Conservation (phyloP, 2,113 vertebrate species). For the Eulemur rufifrons region DNA sequence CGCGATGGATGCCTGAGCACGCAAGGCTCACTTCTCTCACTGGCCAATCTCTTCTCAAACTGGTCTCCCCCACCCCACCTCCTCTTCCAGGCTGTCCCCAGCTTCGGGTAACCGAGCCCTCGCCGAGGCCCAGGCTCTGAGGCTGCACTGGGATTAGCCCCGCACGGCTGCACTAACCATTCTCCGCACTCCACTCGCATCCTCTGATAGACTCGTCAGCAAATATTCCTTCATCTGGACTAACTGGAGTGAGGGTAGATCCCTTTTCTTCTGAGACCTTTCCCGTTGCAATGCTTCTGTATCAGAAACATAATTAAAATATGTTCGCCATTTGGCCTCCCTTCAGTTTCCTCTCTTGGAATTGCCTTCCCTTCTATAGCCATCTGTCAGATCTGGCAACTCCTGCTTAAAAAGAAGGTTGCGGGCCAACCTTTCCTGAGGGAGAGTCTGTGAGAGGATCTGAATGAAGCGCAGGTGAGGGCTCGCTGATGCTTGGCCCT, state of each 20-base stretch:
- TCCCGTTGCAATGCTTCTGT: too few relatives aligned
- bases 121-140: background rate
- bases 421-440: background rate
- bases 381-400: background rate
- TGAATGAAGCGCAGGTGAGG: background rate
- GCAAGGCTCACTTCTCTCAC: background rate
- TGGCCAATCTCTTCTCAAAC: background rate
- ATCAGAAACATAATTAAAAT: background rate
- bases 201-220: background rate
- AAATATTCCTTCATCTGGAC: background rate
- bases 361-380: background rate
- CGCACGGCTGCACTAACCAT: rapidly evolving
- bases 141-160: rapidly evolving
- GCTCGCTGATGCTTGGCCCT: rapidly evolving
- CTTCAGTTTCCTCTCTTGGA: background rate
- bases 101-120: background rate
- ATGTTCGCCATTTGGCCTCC: background rate
- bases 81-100: background rate
- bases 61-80: background rate
- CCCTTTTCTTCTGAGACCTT: background rate
- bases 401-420: background rate
- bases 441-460: background rate
- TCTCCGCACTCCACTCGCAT: rapidly evolving
- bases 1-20: rapidly evolving
- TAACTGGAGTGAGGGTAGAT: background rate